phyloP scores from a whole-genome alignment of 1,140 invertebrate genomes.

The Dinoponera quadriceps region DNA sequence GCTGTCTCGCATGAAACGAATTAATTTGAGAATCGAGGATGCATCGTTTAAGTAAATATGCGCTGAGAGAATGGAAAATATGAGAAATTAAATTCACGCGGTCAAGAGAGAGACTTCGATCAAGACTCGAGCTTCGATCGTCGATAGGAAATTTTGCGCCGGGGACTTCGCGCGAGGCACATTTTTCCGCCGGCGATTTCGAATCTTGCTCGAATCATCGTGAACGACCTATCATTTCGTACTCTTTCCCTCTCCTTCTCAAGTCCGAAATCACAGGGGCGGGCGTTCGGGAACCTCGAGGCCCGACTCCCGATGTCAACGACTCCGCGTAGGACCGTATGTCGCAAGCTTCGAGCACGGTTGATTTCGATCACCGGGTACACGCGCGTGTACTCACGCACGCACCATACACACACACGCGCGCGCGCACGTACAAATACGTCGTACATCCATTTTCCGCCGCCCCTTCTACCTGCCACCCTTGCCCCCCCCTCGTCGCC shows the following conservation, averaged over 20 bases:
- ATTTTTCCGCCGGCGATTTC: too few relatives aligned
- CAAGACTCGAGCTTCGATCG: too few relatives aligned
- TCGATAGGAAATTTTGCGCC: too few relatives aligned
- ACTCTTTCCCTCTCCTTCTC: background rate
- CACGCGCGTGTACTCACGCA: constrained; percentile 1
- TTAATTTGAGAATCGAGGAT: too few relatives aligned
- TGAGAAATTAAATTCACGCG: too few relatives aligned
- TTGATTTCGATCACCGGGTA: constrained; percentile 63
- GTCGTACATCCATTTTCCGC: constrained; percentile 37
- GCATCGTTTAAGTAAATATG: too few relatives aligned
- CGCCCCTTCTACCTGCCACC: background rate
- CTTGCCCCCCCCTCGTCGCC: constrained; percentile 3
- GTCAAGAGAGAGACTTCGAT: too few relatives aligned
- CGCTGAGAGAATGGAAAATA: too few relatives aligned
- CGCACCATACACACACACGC: constrained; percentile 21
- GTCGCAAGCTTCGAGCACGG: constrained; percentile 56
- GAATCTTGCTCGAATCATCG: constrained; percentile 11
- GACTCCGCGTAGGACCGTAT: constrained; percentile 56
- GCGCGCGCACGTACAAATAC: constrained; percentile 34
- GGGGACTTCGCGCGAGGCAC: too few relatives aligned
- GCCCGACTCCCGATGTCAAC: constrained; percentile 55
- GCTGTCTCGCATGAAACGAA: too few relatives aligned
- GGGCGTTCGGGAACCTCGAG: constrained; percentile 40
- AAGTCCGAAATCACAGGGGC: constrained; percentile 58
- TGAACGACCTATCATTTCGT: too few relatives aligned